Conservation (phyloP, 1,140 invertebrate species). For the Aphelenchoides besseyi region DNA sequence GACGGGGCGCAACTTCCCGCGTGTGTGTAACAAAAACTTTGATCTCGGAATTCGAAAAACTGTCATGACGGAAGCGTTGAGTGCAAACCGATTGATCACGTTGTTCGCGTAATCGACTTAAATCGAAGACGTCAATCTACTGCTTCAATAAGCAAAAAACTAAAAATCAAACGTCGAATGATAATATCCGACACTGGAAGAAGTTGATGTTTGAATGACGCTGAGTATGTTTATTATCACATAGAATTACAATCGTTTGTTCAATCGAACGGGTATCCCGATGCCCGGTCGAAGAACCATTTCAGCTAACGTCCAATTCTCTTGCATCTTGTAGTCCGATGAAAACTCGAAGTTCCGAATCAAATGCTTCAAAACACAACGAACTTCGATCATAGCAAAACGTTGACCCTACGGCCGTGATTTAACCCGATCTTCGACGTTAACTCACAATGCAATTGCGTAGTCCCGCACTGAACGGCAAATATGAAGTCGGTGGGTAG, state of each 20-base stretch:
- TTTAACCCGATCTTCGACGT: background rate
- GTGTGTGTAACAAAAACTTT: too few species aligned
- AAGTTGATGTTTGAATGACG: too few species aligned
- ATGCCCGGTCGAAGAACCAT: conserved; percentile 7
- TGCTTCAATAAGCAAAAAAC: too few species aligned
- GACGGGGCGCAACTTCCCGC: too few species aligned
- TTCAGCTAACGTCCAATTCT: background rate
- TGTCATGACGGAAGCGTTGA: too few species aligned
- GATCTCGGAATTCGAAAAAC: too few species aligned
- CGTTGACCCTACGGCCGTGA: background rate
- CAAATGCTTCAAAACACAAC: background rate
- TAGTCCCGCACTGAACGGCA: conserved; percentile 64
- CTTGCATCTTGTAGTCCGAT: background rate
- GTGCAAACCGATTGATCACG: too few species aligned
- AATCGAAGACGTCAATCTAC: too few species aligned
- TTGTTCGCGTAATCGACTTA: too few species aligned
- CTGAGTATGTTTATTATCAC: too few species aligned
- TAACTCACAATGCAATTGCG: conserved; percentile 62
- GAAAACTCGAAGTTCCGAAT: conserved; percentile 14
- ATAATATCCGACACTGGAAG: too few species aligned
- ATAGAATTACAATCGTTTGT: background rate
- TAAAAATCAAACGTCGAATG: too few species aligned
- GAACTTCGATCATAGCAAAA: conserved; percentile 9
- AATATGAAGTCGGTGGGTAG: conserved; percentile 33
- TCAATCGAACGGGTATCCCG: conserved; percentile 8